Conservation (phyloP, 2,113 vertebrate genomes). For the Coryphaenoides rupestris region DNA sequence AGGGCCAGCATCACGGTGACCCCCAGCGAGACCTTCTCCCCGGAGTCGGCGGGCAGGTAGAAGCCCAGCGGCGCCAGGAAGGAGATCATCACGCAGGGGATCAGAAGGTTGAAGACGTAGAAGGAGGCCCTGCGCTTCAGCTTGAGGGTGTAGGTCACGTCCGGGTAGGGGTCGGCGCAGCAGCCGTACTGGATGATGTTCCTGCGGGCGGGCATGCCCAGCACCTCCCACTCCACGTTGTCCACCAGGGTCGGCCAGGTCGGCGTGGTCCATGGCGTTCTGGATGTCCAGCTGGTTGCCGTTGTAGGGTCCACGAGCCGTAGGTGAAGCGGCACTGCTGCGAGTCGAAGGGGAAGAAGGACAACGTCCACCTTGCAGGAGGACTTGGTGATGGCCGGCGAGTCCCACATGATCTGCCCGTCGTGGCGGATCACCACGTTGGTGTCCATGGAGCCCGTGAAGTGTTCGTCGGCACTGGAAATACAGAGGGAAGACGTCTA, state of each 20-base stretch:
- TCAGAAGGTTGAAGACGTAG: conserved; percentile 88
- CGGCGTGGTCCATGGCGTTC: conserved; percentile 67
- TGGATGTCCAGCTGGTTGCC: conserved; percentile 85
- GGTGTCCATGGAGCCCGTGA: conserved; percentile 81
- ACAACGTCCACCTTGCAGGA: conserved; percentile 90
- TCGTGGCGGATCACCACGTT: conserved; percentile 85
- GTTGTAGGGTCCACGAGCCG: conserved; percentile 91
- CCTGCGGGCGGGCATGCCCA: conserved; percentile 82
- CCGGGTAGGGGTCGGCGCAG: conserved; percentile 89
- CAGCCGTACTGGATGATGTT: conserved; percentile 83
- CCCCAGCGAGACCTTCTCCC: conserved; percentile 89
- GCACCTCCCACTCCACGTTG: conserved; percentile 88
- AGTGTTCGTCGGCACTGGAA: conserved; percentile 80
- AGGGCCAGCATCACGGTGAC: conserved; percentile 89
- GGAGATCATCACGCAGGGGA: conserved; percentile 90
- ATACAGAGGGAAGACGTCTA: conserved; percentile 13
- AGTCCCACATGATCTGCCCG: conserved; percentile 84
- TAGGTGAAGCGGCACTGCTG: conserved; percentile 87
- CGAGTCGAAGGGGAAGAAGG: conserved; percentile 86
- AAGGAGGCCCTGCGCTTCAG: conserved; percentile 84
- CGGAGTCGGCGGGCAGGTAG: conserved; percentile 86
- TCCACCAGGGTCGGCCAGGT: conserved; percentile 86
- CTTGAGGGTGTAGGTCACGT: conserved; percentile 84
- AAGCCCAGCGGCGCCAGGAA: conserved; percentile 87
- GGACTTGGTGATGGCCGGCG: conserved; percentile 88